phyloP scores from a whole-genome alignment of 53 echinoderm and acorn worm genomes.

The Arbacia lixula region DNA sequence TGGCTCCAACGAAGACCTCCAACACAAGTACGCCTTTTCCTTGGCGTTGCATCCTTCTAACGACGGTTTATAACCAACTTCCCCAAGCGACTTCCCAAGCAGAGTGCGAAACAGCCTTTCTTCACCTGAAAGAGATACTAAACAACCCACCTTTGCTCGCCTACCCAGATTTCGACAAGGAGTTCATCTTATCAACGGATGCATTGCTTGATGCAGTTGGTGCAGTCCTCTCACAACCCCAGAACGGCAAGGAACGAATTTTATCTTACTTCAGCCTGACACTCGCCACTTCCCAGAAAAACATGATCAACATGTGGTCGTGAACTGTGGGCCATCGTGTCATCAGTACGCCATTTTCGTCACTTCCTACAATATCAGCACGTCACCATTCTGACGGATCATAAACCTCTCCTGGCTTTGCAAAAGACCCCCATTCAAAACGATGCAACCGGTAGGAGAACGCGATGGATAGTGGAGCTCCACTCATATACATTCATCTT shows the following conservation, averaged over 20 bases:
- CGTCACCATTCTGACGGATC: constrained; percentile 24
- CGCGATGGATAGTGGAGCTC: constrained; percentile 6
- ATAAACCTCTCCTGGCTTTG: neutral
- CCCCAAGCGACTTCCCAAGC: constrained; percentile 19
- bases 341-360: constrained; percentile 31
- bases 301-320: constrained; percentile 31
- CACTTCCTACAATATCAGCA: constrained; percentile 15
- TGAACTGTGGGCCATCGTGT: constrained; percentile 37
- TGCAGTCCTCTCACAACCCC: constrained; percentile 40
- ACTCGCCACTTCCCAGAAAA: neutral
- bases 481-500: neutral
- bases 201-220: constrained; percentile 31
- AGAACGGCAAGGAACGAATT: constrained; percentile 34
- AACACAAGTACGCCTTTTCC: neutral
- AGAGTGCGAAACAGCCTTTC: constrained; percentile 53
- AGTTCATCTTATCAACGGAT: constrained; percentile 51
- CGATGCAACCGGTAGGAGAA: neutral
- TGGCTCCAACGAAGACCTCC: neutral
- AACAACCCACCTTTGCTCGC: constrained; percentile 42
- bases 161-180: constrained; percentile 38
- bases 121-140: constrained; percentile 34
- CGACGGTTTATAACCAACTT: constrained; percentile 10
- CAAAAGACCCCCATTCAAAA: neutral
- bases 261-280: constrained; percentile 38
- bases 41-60: constrained; percentile 26